These are phyloP conservation scores for Saimiri boliviensis DNA, from an alignment of 2,113 vertebrate species.

Conservation along the genomic window DNA sequence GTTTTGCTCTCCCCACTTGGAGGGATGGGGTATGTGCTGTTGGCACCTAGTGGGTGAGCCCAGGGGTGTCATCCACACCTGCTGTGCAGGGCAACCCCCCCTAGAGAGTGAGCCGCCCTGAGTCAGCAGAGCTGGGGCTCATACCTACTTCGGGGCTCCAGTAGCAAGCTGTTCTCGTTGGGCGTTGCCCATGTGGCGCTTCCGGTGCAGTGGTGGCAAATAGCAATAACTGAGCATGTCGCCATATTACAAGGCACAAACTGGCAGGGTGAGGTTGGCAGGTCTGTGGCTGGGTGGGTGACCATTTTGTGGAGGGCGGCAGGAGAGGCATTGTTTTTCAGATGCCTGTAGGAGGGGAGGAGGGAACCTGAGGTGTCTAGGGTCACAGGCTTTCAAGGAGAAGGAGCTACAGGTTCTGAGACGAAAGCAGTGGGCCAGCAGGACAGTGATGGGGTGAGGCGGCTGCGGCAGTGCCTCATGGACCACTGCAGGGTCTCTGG, in stretches of 20 bases:
- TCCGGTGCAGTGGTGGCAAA: not conserved
- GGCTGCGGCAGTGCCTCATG: not conserved
- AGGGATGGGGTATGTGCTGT: not conserved
- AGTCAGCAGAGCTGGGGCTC: not conserved
- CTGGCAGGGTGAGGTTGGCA: not conserved
- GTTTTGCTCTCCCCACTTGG: not conserved
- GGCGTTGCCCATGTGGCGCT: not conserved
- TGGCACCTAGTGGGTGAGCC: not conserved
- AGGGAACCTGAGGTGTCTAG: not conserved
- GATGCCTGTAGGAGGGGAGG: not conserved
- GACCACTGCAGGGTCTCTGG: not conserved
- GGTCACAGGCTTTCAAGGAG: not conserved
- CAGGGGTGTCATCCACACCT: not conserved
- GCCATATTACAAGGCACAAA: not conserved
- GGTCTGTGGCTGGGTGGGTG: not conserved
- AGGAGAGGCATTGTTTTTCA: not conserved
- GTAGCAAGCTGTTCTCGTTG: not conserved
- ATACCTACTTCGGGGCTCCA: not conserved
- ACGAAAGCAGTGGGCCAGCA: not conserved
- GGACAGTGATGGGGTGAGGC: not conserved
- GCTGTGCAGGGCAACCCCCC: not conserved
- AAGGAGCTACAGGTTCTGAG: not conserved
- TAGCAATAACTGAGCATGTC: not conserved
- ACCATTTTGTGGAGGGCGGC: not conserved
- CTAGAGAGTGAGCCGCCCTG: not conserved